Percentiles rank a stretch among this genome's conserved stretches.
phyloP scores from a whole-genome alignment of 2,113 vertebrate species.

The Poeciliopsis occidentalis region DNA sequence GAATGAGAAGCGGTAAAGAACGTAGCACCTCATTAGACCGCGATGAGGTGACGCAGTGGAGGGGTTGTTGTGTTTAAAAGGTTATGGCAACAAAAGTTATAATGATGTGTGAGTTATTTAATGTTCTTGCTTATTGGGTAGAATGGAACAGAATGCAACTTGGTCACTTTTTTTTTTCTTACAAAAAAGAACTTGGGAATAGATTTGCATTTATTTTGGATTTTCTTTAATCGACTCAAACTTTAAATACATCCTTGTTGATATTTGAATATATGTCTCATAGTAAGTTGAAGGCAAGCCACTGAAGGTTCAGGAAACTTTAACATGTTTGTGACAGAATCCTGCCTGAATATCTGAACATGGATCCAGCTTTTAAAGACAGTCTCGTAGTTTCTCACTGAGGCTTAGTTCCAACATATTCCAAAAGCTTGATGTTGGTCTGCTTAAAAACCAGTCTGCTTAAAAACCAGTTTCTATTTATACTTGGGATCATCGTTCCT shows the following conservation, averaged over 20 bases:
- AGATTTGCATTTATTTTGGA: not conserved
- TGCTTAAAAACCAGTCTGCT: not conserved
- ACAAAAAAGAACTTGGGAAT: not conserved
- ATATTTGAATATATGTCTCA: too few relatives aligned
- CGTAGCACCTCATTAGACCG: constrained; percentile 4
- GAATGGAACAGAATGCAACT: not conserved
- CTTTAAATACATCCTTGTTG: too few relatives aligned
- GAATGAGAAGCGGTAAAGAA: constrained; percentile 5
- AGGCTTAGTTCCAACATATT: not conserved
- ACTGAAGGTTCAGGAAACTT: not conserved
- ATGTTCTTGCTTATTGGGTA: not conserved
- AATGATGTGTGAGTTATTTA: too few relatives aligned
- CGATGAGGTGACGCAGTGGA: not conserved
- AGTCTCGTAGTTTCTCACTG: not conserved
- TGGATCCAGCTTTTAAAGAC: not conserved
- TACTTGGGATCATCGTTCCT: too few relatives aligned
- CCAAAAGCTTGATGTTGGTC: not conserved
- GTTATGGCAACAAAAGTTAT: not conserved
- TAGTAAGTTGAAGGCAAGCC: too few relatives aligned
- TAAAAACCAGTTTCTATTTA: not conserved
- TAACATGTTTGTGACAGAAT: not conserved
- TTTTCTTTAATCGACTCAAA: too few relatives aligned
- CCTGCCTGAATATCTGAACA: not conserved
- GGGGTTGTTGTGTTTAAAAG: not conserved
- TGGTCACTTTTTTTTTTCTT: not conserved